Base-by-base conservation (phyloP, 2,888 invertebrate genomes). In the Stenotaenia linearis region DNA sequence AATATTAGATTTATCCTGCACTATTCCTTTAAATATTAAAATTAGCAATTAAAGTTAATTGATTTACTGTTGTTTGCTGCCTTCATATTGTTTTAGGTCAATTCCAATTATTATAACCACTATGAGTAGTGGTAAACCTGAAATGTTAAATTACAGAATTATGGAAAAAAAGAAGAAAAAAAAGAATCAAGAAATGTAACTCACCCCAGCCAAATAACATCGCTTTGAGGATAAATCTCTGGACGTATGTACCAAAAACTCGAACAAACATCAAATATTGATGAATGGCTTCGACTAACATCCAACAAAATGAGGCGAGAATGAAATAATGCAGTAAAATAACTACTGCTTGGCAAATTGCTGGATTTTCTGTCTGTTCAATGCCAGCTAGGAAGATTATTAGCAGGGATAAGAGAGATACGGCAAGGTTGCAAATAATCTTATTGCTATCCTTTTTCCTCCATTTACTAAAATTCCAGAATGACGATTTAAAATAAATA, bases 231-330 rank as follows among this genome's bases (percentile, higher is more conserved):
- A 91, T 89, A 84, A 91, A 92, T 81, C 90, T 87, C 0, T 89
- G 88, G 6, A 86, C 84, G 81, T 87, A 86, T 18, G 89, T 88
- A 4, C 91, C 91, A 77, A 92, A 86, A 0, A 92, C 90, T 80
- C 89, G 89, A 0, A 92, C 92, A 83, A 91, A 91, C 77, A 91
- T 88, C 79, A 91, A 88, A 84, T 91, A 92, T 84, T 92, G 92
- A 79, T 92, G 86, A 77, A 90, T 86, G 0, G 91, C 91, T 79
- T 91, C 90, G 79, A 92, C 90, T 25, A 92, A 85, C 92, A 92
- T 92, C 92, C 92, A 92, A 83, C 89, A 89, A 83, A 92, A 92
- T 81, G 91, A 89, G 1, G 91, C 89, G 75, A 92, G 85, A 37
- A 92, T 89, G 23, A 91, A 90, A 84, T 91, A 92, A 83, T 92